Base-by-base conservation (phyloP, 2,888 invertebrate genomes). In the Drosophila greeni region DNA sequence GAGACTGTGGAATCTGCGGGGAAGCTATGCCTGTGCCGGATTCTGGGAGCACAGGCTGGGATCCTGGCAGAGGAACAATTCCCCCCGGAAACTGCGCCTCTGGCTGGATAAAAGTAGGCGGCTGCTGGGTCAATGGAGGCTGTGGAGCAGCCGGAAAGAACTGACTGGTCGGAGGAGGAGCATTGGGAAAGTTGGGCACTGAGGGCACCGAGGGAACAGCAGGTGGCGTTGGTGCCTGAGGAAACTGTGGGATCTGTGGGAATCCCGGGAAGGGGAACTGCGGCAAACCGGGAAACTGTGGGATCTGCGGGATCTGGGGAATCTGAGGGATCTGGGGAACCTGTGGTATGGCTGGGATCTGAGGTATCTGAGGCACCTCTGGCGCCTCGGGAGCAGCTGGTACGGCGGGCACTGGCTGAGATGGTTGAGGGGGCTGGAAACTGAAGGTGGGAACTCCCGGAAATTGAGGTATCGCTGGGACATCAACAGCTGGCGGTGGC, bases 1-100 rank as follows among this genome's bases (percentile, higher is more conserved):
- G 52, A 5, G 59, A 11, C 6, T 70, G 53, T 0, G 74, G 76
- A 24, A 87, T 87, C 65, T 87, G 87, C 9, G 87, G 87, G 1
- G 86, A 69, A 9, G 86, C 88, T 47, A 85, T 86, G 1, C 86
- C 86, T 9, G 86, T 86, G 42, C 87, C 88, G 4, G 75, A 66
- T 20, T 86, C 84, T 0, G 85, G 76, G 9, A 57, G 73, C 1
- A 75, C 80, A 16, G 75, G 66, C 39, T 70, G 45, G 8, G 84
- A 73, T 6, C 85, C 85, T 0, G 84, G 79, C 47, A 84, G 56
- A 0, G 86, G 85, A 1, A 72, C 65, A 29, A 86, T 74, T 36
- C 75, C 76, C 3, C 75, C 79, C 0, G 87, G 87, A n/a, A 85
- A 82, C 45, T 86, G 85, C 0, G 71, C 72, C 36, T 75, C 81